phyloP scores from a whole-genome alignment of 2,797 vertebrate species.

The Chloroceryle amazona region DNA sequence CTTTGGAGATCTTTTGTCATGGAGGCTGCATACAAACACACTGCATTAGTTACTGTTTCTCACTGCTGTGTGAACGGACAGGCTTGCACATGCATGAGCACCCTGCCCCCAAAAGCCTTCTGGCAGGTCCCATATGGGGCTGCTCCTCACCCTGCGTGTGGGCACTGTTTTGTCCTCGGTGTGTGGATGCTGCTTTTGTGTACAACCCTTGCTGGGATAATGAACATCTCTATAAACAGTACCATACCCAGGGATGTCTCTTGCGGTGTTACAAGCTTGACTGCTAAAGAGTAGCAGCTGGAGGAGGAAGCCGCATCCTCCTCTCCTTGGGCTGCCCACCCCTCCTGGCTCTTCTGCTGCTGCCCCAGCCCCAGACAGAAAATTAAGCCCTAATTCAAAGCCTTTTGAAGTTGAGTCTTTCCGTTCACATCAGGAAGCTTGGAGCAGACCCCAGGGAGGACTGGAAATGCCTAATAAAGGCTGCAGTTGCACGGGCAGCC shows the following conservation, averaged over 20 bases:
- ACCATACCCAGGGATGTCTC: neutral
- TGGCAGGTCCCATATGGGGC: rapidly evolving
- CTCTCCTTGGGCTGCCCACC: rapidly evolving
- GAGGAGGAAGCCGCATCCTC: neutral
- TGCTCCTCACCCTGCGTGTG: rapidly evolving
- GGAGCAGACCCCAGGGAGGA: neutral
- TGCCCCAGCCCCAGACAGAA: neutral
- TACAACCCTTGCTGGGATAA: neutral
- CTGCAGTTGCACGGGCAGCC: neutral
- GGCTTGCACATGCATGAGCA: rapidly evolving
- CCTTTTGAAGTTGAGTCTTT: neutral
- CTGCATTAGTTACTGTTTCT: neutral
- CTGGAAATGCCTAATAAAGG: neutral
- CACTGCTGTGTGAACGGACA: rapidly evolving
- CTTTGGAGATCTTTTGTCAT: neutral
- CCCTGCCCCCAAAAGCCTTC: neutral
- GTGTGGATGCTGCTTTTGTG: rapidly evolving
- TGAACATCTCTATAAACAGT: neutral
- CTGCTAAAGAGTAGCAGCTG: neutral
- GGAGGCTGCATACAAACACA: neutral
- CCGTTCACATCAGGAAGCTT: neutral
- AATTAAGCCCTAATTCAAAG: neutral
- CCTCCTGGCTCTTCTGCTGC: neutral
- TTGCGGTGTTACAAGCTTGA: rapidly evolving
- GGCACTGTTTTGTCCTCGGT: rapidly evolving